A percentile compares a stretch with the other conserved stretches of the same genome.
Conservation (phyloP, 2,797 vertebrate species). For the Antrozous pallidus region DNA sequence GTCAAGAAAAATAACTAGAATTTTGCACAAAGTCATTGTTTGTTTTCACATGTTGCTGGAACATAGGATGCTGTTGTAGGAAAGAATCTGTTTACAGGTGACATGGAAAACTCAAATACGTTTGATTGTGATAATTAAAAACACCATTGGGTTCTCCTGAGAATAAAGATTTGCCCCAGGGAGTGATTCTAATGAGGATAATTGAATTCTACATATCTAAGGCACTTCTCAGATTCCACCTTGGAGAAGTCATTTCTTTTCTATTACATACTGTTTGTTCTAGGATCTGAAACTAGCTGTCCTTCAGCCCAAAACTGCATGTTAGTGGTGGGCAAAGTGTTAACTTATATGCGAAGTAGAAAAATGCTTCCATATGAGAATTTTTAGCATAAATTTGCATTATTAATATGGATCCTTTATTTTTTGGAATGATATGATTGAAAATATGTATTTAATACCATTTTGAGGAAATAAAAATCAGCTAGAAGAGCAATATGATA, state of each 20-base stretch:
- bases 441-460: neutral
- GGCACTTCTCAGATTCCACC: neutral
- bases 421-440: neutral
- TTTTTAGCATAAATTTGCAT: constrained; percentile 45
- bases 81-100: neutral
- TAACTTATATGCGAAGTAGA: neutral
- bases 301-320: neutral
- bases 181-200: constrained; percentile 18
- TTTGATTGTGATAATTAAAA: constrained; percentile 30
- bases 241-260: constrained; percentile 2
- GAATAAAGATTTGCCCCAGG: neutral
- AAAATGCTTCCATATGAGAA: neutral
- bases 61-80: neutral
- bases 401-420: constrained; percentile 21
- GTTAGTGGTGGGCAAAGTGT: constrained; percentile 2
- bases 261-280: neutral
- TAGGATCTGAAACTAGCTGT: neutral
- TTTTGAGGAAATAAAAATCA: constrained; percentile 47
- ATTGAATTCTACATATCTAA: neutral
- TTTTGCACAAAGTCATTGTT: neutral
- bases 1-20: neutral
- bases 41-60: neutral
- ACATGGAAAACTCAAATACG: neutral
- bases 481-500: neutral
- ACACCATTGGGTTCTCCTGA: neutral